Evolutionary conservation across 2,113 vertebrate genomes (phyloP).

Genomic region (Scatophagus argus): DNA sequence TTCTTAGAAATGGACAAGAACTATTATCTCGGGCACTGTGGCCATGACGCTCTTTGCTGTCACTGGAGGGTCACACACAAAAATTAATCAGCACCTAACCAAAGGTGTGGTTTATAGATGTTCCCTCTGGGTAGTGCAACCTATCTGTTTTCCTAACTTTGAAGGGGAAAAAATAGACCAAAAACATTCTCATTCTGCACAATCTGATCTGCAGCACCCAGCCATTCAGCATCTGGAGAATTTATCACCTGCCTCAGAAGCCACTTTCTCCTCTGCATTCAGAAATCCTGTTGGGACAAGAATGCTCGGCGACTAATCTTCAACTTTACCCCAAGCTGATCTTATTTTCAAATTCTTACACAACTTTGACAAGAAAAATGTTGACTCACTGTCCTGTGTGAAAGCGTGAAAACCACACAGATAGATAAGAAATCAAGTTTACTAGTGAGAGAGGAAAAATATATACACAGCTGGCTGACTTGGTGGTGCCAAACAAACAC

Average conservation of each 20-base stretch:
- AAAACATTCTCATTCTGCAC: neutral
- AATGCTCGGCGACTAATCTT: neutral
- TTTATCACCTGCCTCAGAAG: neutral
- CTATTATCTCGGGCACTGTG: neutral
- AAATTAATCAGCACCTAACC: neutral
- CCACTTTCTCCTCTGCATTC: neutral
- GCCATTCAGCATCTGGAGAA: neutral
- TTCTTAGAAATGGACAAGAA: neutral
- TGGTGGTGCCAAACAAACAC: neutral
- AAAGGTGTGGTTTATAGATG: neutral
- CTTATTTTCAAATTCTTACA: neutral
- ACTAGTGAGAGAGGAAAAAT: neutral
- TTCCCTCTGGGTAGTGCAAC: neutral
- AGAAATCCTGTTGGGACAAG: neutral
- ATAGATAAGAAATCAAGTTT: neutral
- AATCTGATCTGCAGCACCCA: neutral
- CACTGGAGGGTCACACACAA: too few species aligned
- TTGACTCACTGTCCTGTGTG: neutral
- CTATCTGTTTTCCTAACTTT: neutral
- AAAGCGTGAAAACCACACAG: slow-evolving; percentile 22
- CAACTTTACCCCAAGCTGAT: neutral
- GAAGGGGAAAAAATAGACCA: neutral
- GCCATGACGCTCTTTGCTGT: neutral
- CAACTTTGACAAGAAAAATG: neutral
- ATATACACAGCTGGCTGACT: neutral